Percentiles rank a stretch among this genome's conserved stretches.
These are phyloP conservation scores for Myzus persicae DNA, from an alignment of 1,140 invertebrate genomes.

Conservation along the genomic window DNA sequence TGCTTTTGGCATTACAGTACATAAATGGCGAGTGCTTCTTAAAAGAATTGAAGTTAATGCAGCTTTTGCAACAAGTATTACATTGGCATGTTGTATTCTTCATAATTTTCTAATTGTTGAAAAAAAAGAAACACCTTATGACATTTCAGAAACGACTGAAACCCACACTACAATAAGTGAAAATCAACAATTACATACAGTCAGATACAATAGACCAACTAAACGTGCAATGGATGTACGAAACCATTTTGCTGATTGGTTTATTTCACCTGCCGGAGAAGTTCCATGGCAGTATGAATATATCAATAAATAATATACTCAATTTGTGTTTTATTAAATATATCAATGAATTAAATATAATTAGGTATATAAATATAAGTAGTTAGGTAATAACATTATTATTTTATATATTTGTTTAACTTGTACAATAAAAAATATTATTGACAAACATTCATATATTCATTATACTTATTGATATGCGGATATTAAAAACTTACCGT, in stretches of 20 bases:
- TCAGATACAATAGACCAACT: conserved; percentile 16
- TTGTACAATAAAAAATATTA: background rate
- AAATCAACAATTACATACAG: too few species aligned
- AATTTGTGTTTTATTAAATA: background rate
- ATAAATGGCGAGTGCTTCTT: conserved; percentile 65
- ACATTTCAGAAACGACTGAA: too few species aligned
- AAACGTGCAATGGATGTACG: conserved; percentile 6
- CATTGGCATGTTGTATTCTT: conserved; percentile 62
- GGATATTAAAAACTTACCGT: background rate
- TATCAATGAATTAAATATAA: too few species aligned
- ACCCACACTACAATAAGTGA: too few species aligned
- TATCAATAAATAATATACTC: background rate
- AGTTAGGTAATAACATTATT: background rate
- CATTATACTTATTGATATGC: too few species aligned
- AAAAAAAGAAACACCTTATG: too few species aligned
- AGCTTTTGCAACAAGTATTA: conserved; percentile 61
- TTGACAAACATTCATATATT: background rate
- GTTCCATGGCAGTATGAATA: conserved; percentile 36
- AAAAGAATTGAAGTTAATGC: conserved; percentile 62
- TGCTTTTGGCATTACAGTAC: conserved; percentile 67
- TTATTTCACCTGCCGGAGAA: conserved; percentile 36
- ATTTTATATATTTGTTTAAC: background rate
- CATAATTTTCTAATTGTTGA: too few species aligned
- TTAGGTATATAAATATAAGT: too few species aligned
- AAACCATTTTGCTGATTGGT: conserved; percentile 44